Percentiles rank a stretch among this genome's conserved stretches.
phyloP scores from a whole-genome alignment of 2,113 vertebrate genomes.

The Pardalotus punctatus region DNA sequence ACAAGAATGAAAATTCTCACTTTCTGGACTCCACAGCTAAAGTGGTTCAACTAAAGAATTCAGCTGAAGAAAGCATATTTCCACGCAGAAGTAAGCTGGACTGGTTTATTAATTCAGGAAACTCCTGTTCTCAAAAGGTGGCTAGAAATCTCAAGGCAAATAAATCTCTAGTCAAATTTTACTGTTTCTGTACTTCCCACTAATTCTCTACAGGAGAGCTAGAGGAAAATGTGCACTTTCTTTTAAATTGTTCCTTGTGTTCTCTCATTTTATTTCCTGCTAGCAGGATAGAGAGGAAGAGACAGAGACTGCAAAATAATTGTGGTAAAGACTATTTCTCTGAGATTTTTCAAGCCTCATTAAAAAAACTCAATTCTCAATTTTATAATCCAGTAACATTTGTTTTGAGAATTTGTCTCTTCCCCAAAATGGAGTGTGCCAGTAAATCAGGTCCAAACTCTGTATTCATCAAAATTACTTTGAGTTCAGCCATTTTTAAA shows the following conservation, averaged over 20 bases:
- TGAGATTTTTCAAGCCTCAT: neutral
- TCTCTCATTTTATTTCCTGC: neutral
- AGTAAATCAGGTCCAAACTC: neutral
- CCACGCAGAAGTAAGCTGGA: neutral
- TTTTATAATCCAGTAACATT: neutral
- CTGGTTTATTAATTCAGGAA: neutral
- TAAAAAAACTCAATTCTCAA: neutral
- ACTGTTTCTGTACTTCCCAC: neutral
- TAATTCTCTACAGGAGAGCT: neutral
- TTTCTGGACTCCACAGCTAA: neutral
- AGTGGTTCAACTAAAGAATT: too few relatives aligned
- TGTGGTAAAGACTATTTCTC: neutral
- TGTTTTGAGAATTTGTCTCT: slow-evolving; percentile 1
- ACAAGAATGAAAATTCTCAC: neutral
- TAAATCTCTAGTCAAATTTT: neutral
- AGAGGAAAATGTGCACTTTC: neutral
- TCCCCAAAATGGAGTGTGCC: neutral
- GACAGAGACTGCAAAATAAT: neutral
- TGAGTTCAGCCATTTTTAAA: slow-evolving; percentile 1
- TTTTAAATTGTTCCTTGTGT: neutral
- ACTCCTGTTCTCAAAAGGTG: neutral
- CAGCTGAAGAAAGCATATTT: neutral
- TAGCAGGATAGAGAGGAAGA: neutral
- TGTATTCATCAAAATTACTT: slow-evolving; percentile 3
- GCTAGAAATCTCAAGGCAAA: neutral